Evolutionary conservation across 2,888 invertebrate species (phyloP), one percentile per base, ranked within the genome.

Genomic region (Dione juno): DNA sequence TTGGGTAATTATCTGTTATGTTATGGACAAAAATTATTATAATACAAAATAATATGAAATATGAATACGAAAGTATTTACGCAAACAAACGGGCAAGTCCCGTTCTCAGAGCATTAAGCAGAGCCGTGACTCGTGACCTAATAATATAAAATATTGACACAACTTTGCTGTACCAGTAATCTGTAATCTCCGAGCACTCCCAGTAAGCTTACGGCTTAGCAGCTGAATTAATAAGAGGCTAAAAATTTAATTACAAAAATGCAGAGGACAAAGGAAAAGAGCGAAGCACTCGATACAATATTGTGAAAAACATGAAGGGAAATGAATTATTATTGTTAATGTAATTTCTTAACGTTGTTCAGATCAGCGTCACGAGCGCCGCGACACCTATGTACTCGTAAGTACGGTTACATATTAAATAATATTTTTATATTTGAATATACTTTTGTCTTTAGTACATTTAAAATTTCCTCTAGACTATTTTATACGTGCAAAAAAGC

Each of bases 191-290:
- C 19, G 21, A 41, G 40, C 41, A 59, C 21, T 59, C 58, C 11
- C 67, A 67, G n/a, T 58, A 21, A 58, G 67, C 58, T 58, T 43
- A 41, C 40, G 40, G 67, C 40, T 58, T 58, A 58, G n/a, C 45
- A 21, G 67, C 48, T 21, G 58, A 35, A 58, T 48, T 67, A 67
- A 67, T 67, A 67, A 67, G 48, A 58, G 58, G 19, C 50, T 50
- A 50, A 59, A 58, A 67, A 40, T 16, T 67, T 67, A 41, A 67
- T 67, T 57, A 37, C 37, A 40, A 37, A 57, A 40, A 57, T 50
- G 48, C 40, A 40, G 21, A 50, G 58, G 50, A 19, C 16, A 59
- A n/a, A 67, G 48, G 40, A 11, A 67, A 58, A 58, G 37, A 67
- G 40, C 21, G 57, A 59, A 50, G 53, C 43, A 35, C 41, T 66